These are phyloP conservation scores for Aethes cnicana DNA, from an alignment of 2,888 invertebrate genomes.

Conservation along the genomic window DNA sequence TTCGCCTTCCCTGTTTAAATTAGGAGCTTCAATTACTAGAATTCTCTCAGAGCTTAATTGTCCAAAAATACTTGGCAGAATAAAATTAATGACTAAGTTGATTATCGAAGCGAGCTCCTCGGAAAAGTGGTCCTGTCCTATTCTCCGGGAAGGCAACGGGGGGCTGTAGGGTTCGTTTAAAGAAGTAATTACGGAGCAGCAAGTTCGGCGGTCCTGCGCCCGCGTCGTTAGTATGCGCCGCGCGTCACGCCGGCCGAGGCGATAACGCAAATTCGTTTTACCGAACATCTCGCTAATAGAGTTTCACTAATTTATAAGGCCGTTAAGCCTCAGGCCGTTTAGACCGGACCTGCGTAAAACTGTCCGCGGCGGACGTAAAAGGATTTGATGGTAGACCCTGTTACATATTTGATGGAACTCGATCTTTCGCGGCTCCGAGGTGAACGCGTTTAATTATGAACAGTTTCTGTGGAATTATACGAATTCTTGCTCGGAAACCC, in stretches of 20 bases:
- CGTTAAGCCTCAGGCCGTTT: slow-evolving; percentile 58
- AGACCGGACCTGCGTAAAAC: slow-evolving; percentile 65
- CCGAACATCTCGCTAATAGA: slow-evolving; percentile 81
- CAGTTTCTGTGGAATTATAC: slow-evolving; percentile 54
- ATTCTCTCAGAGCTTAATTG: slow-evolving; percentile 44
- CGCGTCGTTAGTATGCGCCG: slow-evolving; percentile 72
- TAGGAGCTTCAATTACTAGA: slow-evolving; percentile 30
- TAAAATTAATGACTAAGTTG: slow-evolving; percentile 55
- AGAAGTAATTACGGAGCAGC: slow-evolving; percentile 77
- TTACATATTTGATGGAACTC: slow-evolving; percentile 71
- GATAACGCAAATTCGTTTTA: slow-evolving; percentile 82
- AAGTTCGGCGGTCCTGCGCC: slow-evolving; percentile 62
- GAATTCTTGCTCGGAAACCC: slow-evolving; percentile 50
- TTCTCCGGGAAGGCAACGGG: slow-evolving; percentile 47
- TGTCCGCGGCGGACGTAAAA: slow-evolving; percentile 72
- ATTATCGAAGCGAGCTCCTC: slow-evolving; percentile 62
- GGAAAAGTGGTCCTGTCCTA: slow-evolving; percentile 66
- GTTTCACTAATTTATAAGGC: slow-evolving; percentile 82
- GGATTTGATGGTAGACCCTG: slow-evolving; percentile 73
- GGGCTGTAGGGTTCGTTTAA: slow-evolving; percentile 67
- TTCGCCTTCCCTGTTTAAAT: slow-evolving; percentile 6
- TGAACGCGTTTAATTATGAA: slow-evolving; percentile 69
- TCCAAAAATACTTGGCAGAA: slow-evolving; percentile 40
- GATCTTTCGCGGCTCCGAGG: slow-evolving; percentile 62
- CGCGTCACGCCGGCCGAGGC: slow-evolving; percentile 68